Base-by-base conservation (phyloP, 2,797 vertebrate species). In the Myotis pilosus region DNA sequence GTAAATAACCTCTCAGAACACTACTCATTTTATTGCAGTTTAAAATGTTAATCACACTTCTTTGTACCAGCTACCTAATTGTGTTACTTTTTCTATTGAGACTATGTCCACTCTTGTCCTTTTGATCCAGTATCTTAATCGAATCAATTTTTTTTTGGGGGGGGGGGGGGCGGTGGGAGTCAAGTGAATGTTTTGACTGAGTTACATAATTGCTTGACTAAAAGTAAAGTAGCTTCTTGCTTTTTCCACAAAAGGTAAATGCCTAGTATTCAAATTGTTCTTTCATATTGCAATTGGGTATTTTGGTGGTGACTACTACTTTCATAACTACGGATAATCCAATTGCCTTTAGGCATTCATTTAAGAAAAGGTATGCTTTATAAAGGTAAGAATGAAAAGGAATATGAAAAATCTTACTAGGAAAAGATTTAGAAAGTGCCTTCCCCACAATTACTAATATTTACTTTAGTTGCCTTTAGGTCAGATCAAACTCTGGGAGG, bases 401-500 rank as follows among this genome's bases (percentile, higher is more conserved):
- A 64, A 10, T 80, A 13, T 76, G 53, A 83, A 87, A 64, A 47
- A 17, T 69, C 66, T 72, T 53, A 85, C 6, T n/a, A n/a, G 64
- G 47, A 76, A 71, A 90, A 90, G n/a, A 71, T 62, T 78, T 55
- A 60, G 41, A 87, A 88, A 92, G 17, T 81, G 16, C 49, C 28
- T 92, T 28, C 95, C 60, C 96, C 75, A 97, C 51, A 17, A 79
- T 66, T 92, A 88, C 80, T 96, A 33, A 55, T 94, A 38, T 94
- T 95, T 96, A 30, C 53, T 98, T 38, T 95, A 99, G 99, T 99
- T 99, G 97, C 99, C 99, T n/a, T 98, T 99, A 95, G 99, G 99
- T 96, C 99, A 99, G 98, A 99, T 99, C 96, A 99, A 99, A 96
- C 98, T 99, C 94, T 99, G 98, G 99, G 99, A 99, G 93, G 99